These are phyloP conservation scores for Podargus strigoides DNA, from an alignment of 2,797 vertebrate genomes.

Conservation along the genomic window DNA sequence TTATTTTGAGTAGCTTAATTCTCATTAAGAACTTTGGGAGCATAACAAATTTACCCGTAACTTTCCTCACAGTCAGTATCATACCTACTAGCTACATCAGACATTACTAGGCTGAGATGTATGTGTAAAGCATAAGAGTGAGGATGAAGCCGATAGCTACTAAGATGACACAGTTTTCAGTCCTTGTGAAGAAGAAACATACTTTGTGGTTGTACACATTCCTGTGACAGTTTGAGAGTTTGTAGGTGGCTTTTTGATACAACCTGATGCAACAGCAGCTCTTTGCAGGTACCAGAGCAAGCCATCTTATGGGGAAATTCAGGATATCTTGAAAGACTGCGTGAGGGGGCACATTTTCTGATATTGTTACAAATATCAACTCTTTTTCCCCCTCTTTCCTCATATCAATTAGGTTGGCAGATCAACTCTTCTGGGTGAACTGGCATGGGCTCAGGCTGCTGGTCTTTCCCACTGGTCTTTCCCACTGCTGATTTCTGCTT, in stretches of 20 bases:
- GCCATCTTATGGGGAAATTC: not conserved
- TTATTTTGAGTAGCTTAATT: not conserved
- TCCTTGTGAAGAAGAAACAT: not conserved
- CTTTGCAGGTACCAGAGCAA: not conserved
- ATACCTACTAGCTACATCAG: not conserved
- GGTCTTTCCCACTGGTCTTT: not conserved
- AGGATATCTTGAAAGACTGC: not conserved
- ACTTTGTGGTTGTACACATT: not conserved
- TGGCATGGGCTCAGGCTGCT: not conserved
- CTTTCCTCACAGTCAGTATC: not conserved
- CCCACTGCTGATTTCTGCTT: not conserved
- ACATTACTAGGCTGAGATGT: not conserved
- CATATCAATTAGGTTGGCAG: not conserved
- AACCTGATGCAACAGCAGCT: not conserved
- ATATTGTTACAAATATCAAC: not conserved
- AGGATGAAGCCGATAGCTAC: not conserved
- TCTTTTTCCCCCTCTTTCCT: not conserved
- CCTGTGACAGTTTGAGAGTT: not conserved
- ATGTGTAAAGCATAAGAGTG: accelerated
- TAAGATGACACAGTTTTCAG: not conserved
- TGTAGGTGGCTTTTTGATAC: not conserved
- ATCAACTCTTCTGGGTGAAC: not conserved
- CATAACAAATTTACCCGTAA: not conserved
- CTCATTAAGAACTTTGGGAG: not conserved
- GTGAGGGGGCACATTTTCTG: not conserved